phyloP scores from a whole-genome alignment of 2,113 vertebrate species.

The Dicrurus megarhynchus region DNA sequence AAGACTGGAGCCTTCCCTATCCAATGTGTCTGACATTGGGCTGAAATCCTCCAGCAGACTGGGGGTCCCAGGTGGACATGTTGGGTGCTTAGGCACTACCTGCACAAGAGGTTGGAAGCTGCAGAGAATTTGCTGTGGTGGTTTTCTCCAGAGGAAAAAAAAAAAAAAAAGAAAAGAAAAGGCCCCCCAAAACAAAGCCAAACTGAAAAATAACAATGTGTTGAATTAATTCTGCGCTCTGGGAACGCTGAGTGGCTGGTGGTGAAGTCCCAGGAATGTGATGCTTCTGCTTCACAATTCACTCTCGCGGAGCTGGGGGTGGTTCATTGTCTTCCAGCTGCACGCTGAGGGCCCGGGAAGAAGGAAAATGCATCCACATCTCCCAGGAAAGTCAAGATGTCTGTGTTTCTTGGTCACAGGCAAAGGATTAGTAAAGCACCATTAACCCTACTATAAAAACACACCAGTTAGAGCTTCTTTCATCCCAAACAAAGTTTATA shows the following conservation, averaged over 20 bases:
- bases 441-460: slow-evolving; percentile 72
- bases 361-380: neutral
- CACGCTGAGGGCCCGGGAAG: neutral
- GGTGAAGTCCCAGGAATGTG: slow-evolving; percentile 38
- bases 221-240: slow-evolving; percentile 14
- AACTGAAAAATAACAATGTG: slow-evolving; percentile 3
- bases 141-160: neutral
- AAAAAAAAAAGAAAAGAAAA: neutral
- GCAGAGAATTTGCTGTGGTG: neutral
- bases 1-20: neutral
- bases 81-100: neutral
- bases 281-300: slow-evolving; percentile 15
- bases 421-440: slow-evolving; percentile 70
- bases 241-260: neutral
- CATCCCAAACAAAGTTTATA: slow-evolving; percentile 72
- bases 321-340: slow-evolving; percentile 29
- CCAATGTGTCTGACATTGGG: neutral
- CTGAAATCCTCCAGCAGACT: neutral
- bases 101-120: neutral
- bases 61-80: accelerated
- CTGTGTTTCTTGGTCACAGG: slow-evolving; percentile 48
- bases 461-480: slow-evolving; percentile 66
- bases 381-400: slow-evolving; percentile 34
- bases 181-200: neutral
- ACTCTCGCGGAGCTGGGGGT: neutral